Evolutionary conservation across 2,113 vertebrate genomes (phyloP), one percentile per base, ranked within the genome.

Genomic region (Todiramphus chloris): DNA sequence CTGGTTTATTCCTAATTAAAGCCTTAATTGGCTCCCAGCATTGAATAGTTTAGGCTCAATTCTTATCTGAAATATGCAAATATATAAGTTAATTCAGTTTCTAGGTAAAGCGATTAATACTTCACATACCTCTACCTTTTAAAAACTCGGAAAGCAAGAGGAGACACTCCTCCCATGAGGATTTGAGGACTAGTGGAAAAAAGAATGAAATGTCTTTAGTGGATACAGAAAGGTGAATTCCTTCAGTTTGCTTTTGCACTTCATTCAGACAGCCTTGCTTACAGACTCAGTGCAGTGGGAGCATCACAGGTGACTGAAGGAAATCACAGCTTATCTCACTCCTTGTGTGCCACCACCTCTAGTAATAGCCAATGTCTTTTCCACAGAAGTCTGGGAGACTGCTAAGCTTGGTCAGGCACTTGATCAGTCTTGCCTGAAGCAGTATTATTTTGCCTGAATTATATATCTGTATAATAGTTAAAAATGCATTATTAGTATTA

Each of bases 1-100:
- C 56, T 92, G 56, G 35, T 92, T 87, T 90, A 68, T 92, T 86
- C 33, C 69, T 95, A 90, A 87, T 87, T 94, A 95, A 83, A 82
- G 6, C 27, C 48, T 86, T 92, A 92, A 89, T 80, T 92, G 33
- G 6, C 60, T 84, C 35, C 28, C 18, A 74, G 30, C n/a, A 83
- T 46, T 86, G 33, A 93, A 55, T 90, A 68, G 72, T 88, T 83
- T 64, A 33, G 35, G 63, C 51, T 83, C 1, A 4, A 37, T 94
- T 93, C 46, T 70, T 80, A 44, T 68, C 56, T 86, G 60, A 90
- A 93, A 12, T 78, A 78, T 0, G 0, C 58, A 92, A 86, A 88
- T 83, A 74, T 16, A 44, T 31, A 27, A 59, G 17, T 64, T 86
- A 83, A 86, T 93, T 91, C 60, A 33, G 5, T 81, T 93, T 86